These are phyloP conservation scores for Eupithecia inturbata DNA, from an alignment of 2,888 invertebrate genomes.

Conservation along the genomic window DNA sequence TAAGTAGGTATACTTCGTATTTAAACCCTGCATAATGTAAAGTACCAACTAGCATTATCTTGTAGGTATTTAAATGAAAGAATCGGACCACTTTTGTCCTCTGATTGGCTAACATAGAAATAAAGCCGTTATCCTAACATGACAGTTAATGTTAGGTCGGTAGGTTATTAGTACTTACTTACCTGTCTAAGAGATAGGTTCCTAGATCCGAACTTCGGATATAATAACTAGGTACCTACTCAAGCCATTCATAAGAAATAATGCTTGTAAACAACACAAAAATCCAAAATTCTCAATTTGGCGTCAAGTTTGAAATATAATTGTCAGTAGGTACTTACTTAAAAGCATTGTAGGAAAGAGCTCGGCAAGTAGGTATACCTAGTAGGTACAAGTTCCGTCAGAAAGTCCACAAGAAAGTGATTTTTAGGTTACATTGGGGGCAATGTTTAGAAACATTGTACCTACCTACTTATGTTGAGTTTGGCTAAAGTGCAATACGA, in stretches of 20 bases:
- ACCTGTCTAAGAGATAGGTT: too few relatives aligned
- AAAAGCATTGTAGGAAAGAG: too few relatives aligned
- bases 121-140: neutral
- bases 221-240: neutral
- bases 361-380: too few relatives aligned
- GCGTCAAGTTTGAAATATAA: neutral
- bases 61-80: neutral
- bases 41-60: slow-evolving; percentile 10
- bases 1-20: too few relatives aligned
- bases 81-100: slow-evolving; percentile 2
- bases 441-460: too few relatives aligned
- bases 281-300: neutral
- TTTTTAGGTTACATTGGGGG: too few relatives aligned
- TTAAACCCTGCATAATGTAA: too few relatives aligned
- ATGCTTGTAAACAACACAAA: neutral
- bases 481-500: too few relatives aligned
- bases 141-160: neutral
- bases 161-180: too few relatives aligned
- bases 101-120: neutral
- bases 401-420: neutral
- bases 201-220: neutral
- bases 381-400: too few relatives aligned
- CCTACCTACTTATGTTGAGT: too few relatives aligned
- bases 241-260: neutral
- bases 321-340: too few relatives aligned